These are phyloP conservation scores for Heteromyza rotundicornis DNA, from an alignment of 2,888 invertebrate species.

Conservation along the genomic window DNA sequence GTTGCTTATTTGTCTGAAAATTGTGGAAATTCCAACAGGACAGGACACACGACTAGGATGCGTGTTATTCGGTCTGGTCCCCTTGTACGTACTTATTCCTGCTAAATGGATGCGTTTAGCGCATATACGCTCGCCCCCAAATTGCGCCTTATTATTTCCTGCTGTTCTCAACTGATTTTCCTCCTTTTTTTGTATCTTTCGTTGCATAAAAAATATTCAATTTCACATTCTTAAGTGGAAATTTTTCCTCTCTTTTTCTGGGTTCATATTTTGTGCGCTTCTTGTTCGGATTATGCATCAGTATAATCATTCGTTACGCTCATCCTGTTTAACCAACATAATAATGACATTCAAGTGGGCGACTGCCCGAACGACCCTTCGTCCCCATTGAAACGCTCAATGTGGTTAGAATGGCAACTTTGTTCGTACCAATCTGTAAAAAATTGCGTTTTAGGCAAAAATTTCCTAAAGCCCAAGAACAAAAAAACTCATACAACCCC, in stretches of 20 bases:
- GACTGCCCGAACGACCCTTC: neutral
- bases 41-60: neutral
- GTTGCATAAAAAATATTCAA: slow-evolving; percentile 4
- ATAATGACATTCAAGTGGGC: slow-evolving; percentile 1
- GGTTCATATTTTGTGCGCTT: neutral
- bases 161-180: neutral
- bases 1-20: neutral
- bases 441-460: neutral
- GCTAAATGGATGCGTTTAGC: neutral
- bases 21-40: no score
- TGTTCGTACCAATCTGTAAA: neutral
- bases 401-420: neutral
- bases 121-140: neutral
- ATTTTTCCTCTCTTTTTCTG: neutral
- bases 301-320: slow-evolving; percentile 2
- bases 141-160: slow-evolving; percentile 2
- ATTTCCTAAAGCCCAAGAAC: neutral
- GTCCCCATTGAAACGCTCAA: no score
- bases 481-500: neutral
- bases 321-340: slow-evolving; percentile 2
- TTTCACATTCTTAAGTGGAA: slow-evolving; percentile 4
- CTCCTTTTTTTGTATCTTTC: neutral
- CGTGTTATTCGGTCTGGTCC: neutral
- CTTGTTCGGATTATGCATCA: neutral
- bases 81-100: neutral